Conservation (phyloP, 2,888 invertebrate species). For the Nomada fabriciana region DNA sequence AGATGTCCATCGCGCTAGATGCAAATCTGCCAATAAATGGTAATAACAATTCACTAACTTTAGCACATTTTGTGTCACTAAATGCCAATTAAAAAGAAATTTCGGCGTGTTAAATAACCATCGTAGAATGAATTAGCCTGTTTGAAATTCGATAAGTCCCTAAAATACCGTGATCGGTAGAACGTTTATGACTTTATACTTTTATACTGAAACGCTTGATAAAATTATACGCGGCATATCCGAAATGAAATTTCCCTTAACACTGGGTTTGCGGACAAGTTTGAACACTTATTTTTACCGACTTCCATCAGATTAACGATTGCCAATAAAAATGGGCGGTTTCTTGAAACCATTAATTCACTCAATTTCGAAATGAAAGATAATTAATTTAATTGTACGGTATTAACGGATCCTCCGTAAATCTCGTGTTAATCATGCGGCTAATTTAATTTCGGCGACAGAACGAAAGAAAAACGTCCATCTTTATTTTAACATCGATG, state of each 20-base stretch:
- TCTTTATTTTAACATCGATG: background rate
- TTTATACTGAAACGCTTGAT: background rate
- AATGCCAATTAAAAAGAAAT: background rate
- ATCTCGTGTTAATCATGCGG: too few relatives aligned
- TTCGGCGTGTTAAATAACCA: background rate
- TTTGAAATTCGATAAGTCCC: background rate
- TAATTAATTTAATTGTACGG: too few relatives aligned
- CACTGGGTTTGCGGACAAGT: too few relatives aligned
- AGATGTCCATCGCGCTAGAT: background rate
- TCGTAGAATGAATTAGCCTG: background rate
- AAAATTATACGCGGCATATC: background rate
- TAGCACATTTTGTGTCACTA: background rate
- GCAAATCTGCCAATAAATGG: background rate
- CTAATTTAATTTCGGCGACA: background rate
- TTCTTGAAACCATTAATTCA: too few relatives aligned
- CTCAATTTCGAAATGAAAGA: too few relatives aligned
- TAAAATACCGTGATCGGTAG: background rate
- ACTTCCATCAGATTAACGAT: too few relatives aligned
- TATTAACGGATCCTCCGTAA: too few relatives aligned
- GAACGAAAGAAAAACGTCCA: background rate
- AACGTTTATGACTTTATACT: background rate
- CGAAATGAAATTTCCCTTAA: background rate
- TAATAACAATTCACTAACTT: background rate
- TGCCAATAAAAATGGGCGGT: too few relatives aligned
- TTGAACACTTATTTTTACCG: too few relatives aligned